Percentiles rank a stretch among this genome's conserved stretches.
phyloP scores from a whole-genome alignment of 2,888 invertebrate genomes.

The Tachina grossa region DNA sequence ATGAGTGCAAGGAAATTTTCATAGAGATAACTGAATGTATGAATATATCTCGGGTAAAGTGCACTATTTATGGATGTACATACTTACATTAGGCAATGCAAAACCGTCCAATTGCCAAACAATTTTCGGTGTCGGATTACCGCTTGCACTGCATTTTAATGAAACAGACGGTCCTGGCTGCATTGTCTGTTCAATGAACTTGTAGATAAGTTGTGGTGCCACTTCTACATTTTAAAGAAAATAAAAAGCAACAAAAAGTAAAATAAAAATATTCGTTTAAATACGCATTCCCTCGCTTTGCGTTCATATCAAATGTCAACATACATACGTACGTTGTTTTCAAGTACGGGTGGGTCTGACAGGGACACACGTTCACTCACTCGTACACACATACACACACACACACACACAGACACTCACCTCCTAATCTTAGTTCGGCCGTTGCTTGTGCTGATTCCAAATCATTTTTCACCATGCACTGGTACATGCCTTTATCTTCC shows the following conservation, averaged over 20 bases:
- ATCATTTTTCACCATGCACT: conserved; percentile 93
- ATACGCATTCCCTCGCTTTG: not conserved
- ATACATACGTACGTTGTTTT: not conserved
- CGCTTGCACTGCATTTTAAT: conserved; percentile 89
- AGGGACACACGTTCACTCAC: not conserved
- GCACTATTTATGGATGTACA: conserved; percentile 69
- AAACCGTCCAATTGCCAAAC: conserved; percentile 90
- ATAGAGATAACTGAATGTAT: not conserved
- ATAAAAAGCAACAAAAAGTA: conserved; percentile 33
- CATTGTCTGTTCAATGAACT: conserved; percentile 90
- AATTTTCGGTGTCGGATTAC: conserved; percentile 90
- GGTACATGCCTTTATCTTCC: conserved; percentile 94
- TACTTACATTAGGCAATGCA: conserved; percentile 85
- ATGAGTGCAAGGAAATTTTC: not conserved
- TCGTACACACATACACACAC: not conserved
- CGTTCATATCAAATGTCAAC: conserved; percentile 18
- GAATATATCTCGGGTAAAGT: conserved; percentile 6
- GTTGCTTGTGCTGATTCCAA: conserved; percentile 91
- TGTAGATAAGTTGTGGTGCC: conserved; percentile 88
- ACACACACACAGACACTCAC: conserved; percentile 82
- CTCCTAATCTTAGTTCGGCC: conserved; percentile 90
- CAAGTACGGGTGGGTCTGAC: not conserved
- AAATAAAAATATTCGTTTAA: not conserved
- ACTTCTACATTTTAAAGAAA: conserved; percentile 85
- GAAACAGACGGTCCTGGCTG: conserved; percentile 91